Base-by-base conservation (phyloP, 2,888 invertebrate species). In the Shargacucullia verbasci region DNA sequence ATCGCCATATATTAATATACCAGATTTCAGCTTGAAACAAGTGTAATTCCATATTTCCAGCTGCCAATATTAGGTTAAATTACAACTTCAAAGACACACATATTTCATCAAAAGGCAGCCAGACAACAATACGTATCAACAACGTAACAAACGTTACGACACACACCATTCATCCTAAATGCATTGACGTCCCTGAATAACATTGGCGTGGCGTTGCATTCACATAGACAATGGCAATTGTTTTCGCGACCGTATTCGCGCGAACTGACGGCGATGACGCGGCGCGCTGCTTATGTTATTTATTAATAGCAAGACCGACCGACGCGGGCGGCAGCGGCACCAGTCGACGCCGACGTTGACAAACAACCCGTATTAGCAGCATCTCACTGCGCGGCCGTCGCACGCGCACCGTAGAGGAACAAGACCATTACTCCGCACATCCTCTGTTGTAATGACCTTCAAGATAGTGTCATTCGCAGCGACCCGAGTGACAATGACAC, bases 331-430 rank as follows among this genome's bases (percentile, higher is more conserved):
- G 76, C 82, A 87, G 80, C 82, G 81, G 76, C 82, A 87, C 80
- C 83, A 83, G 80, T 76, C 65, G 14, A 53, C 38, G 41, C 33
- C 81, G 85, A 87, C 88, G 87, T 88, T 89, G 89, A 90, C 89
- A 90, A 91, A 91, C 90, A 92, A 88, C 84, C 81, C 80, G 82
- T 83, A 86, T 85, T 81, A 85, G 79, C 81, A 82, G 71, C 80
- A 80, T 73, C 76, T 68, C 63, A 53, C 52, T 52, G 59, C 52
- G 59, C 59, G 52, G 58, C 54, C 59, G 65, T 54, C 59, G 70
- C 60, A 57, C 59, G 49, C 56, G 63, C 70, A 63, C 62, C 65
- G 61, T 75, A 78, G 78, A 85, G 84, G 85, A 86, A 83, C 82
- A 82, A 76, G 63, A 65, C 81, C 73, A 84, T 86, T 86, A 86